phyloP scores from a whole-genome alignment of 2,797 vertebrate genomes.

The Micrastur ruficollis region DNA sequence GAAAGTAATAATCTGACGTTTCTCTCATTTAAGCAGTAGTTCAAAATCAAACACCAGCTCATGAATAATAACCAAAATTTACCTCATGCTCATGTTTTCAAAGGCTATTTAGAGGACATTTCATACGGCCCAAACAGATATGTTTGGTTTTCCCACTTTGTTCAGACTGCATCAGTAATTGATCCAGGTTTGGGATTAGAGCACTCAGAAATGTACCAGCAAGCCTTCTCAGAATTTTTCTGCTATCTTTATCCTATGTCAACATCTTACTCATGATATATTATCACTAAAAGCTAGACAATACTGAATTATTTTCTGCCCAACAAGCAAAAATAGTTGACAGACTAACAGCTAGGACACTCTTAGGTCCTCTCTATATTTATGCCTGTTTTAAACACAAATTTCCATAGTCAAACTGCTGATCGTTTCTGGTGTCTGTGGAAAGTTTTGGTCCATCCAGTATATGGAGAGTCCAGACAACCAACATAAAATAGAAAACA shows the following conservation, averaged over 20 bases:
- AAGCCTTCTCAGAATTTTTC: neutral
- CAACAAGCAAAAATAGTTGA: neutral
- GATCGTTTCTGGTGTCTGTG: neutral
- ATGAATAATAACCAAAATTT: neutral
- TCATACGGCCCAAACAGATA: neutral
- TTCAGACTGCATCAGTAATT: neutral
- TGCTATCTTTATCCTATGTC: neutral
- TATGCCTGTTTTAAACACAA: neutral
- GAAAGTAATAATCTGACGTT: neutral
- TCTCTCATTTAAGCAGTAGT: neutral
- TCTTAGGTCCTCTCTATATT: neutral
- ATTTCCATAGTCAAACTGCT: neutral
- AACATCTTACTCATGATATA: neutral
- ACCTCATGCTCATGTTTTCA: neutral
- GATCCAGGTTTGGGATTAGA: neutral
- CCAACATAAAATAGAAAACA: neutral
- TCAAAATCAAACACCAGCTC: neutral
- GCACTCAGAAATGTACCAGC: neutral
- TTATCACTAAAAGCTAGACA: neutral
- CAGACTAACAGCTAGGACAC: neutral
- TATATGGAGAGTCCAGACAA: neutral
- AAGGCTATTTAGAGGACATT: neutral
- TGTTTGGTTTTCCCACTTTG: neutral
- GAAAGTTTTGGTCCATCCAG: neutral
- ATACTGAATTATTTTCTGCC: neutral